Base-by-base conservation (phyloP, 2,888 invertebrate genomes). In the Pemphredon lugubris region DNA sequence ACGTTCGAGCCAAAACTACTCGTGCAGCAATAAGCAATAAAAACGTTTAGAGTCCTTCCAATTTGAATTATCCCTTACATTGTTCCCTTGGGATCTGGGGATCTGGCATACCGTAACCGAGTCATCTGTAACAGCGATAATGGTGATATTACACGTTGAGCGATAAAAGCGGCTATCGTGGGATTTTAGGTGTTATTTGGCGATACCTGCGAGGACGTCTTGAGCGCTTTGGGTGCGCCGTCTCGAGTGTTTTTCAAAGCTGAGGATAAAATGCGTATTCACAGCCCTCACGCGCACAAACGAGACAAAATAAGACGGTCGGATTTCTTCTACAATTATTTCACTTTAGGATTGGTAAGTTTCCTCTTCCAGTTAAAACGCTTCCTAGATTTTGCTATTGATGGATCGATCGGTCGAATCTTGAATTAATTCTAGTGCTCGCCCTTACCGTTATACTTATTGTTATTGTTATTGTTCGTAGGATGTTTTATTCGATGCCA, bases 201-300 rank as follows among this genome's bases (percentile, higher is more conserved):
- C 0, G 95, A 96, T 88, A 94, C 95, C 40, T 95, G 96, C 80
- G 96, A 97, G 90, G 96, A 96, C 89, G 97, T 99, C 50, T 93
- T 96, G 37, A 93, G 95, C 23, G 94, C 95, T 61, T 91, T 99
- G 64, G 99, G 99, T 0, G 96, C 97, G 1, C 99, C 99, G 0
- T 96, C 96, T 65, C 93, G 93, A 61, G 95, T 98, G 1, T 99
- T 97, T 91, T 99, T 96, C 91, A 99, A 99, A 91, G 96, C 98
- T 42, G 99, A 99, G 90, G 99, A 99, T 90, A 99, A 99, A 92
- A 99, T 99, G 98, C 95, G 97, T 90, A 98, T 98, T 86, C 98
- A 98, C 91, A 94, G 96, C 79, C 96, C 97, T 34, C 95, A 95
- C 84, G 95, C 96, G 9, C 94, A 96, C 87, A 92, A 94, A 66